A percentile compares a stretch with the other conserved stretches of the same genome.
These are phyloP conservation scores for Muscidifurax raptorellus DNA, from an alignment of 1,140 invertebrate genomes.

Conservation along the genomic window DNA sequence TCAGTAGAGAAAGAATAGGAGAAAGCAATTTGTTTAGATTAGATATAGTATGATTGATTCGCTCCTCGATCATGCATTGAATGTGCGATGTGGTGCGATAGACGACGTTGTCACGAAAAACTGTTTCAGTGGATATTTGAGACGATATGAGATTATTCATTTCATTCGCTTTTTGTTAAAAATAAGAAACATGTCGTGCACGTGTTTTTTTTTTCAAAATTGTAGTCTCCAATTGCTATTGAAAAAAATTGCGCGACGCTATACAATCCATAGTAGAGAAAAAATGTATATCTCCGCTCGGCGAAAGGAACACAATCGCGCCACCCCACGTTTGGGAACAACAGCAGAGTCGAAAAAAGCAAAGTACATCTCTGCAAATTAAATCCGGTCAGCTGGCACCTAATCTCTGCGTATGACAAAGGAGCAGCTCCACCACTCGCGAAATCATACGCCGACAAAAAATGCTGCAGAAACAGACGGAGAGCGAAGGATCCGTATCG, in stretches of 20 bases:
- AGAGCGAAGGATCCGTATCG: neutral
- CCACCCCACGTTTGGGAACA: neutral
- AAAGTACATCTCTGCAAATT: slow-evolving; percentile 16
- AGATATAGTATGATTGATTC: slow-evolving; percentile 43
- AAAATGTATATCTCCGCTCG: neutral
- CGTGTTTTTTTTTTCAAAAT: too few relatives aligned
- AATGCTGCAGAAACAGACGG: neutral
- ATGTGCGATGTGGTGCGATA: neutral
- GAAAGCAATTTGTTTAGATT: slow-evolving; percentile 53
- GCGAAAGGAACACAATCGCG: slow-evolving; percentile 4
- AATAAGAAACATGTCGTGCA: too few relatives aligned
- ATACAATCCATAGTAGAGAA: neutral
- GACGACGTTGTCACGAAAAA: neutral
- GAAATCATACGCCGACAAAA: neutral
- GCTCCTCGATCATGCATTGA: slow-evolving; percentile 9
- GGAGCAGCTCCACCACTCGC: neutral
- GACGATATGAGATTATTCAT: neutral
- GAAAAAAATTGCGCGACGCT: too few relatives aligned
- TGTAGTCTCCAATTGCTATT: too few relatives aligned
- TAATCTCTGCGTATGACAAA: neutral
- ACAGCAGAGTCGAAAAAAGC: neutral
- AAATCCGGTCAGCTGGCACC: slow-evolving; percentile 20
- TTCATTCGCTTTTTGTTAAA: neutral
- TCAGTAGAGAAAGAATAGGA: slow-evolving; percentile 50
- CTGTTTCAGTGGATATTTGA: neutral